Percentiles rank a stretch among this genome's conserved stretches.
Evolutionary conservation across 2,797 vertebrate species (phyloP).

Genomic region (Hirundo rustica): DNA sequence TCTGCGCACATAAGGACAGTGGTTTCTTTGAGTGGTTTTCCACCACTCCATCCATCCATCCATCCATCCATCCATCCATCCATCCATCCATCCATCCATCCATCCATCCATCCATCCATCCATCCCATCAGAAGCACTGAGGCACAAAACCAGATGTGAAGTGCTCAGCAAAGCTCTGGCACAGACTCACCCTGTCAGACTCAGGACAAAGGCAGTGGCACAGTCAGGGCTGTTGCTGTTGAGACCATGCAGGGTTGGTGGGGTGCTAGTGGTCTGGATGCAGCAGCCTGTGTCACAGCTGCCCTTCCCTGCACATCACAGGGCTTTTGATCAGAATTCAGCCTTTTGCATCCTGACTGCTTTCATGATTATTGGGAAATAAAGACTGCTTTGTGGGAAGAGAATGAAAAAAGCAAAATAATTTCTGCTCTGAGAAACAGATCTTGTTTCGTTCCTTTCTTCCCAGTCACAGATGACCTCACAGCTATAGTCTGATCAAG

Average conservation of each 20-base stretch:
- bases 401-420: neutral
- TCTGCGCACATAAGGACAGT: neutral
- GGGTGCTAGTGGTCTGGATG: neutral
- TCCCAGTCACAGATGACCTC: neutral
- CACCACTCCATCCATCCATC: neutral
- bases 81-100: neutral
- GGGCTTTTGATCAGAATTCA: neutral
- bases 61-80: neutral
- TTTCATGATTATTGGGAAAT: neutral
- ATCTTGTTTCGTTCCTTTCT: neutral
- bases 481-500: neutral
- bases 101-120: neutral
- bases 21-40: neutral
- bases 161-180: neutral
- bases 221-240: accelerated
- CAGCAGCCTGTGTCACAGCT: neutral
- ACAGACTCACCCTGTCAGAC: neutral
- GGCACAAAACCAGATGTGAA: neutral
- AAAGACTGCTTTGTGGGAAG: neutral
- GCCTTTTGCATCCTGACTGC: neutral
- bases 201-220: neutral
- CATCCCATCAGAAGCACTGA: neutral
- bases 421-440: neutral
- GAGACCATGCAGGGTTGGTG: accelerated
- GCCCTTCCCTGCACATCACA: neutral